Evolutionary conservation across 2,113 vertebrate genomes (phyloP).

Genomic region (Lophura nycthemera): DNA sequence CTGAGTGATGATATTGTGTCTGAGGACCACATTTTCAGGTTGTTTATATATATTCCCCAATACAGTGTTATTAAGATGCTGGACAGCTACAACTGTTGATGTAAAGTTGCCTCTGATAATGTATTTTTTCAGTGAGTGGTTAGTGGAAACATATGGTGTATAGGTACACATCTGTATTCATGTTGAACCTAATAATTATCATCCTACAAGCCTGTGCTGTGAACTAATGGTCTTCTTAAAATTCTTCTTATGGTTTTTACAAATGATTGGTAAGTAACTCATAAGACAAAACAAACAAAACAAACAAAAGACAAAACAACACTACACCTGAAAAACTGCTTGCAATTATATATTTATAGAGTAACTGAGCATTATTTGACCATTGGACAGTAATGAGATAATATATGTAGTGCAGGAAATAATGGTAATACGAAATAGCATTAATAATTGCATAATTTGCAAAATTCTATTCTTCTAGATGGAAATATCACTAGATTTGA

Average conservation of each 20-base stretch:
- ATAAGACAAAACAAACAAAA: not conserved
- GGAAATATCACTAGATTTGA: not conserved
- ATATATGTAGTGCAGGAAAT: not conserved
- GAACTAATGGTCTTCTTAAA: not conserved
- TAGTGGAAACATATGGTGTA: not conserved
- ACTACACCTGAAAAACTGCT: not conserved
- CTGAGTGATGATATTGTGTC: not conserved
- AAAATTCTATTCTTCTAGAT: not conserved
- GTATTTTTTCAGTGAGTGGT: not conserved
- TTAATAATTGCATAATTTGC: not conserved
- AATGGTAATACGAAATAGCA: not conserved
- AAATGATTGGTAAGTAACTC: not conserved
- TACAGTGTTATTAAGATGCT: rapidly evolving
- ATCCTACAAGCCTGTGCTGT: not conserved
- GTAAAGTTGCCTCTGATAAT: not conserved
- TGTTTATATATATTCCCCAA: not conserved
- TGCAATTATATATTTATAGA: not conserved
- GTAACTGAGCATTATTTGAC: not conserved
- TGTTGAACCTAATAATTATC: not conserved
- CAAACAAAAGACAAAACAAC: not conserved
- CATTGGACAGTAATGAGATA: not conserved
- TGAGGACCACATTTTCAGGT: not conserved
- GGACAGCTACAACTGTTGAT: not conserved
- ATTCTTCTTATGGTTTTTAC: not conserved
- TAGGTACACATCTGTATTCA: not conserved